Conservation (phyloP, 2,113 vertebrate species). For the Rhineura floridana region DNA sequence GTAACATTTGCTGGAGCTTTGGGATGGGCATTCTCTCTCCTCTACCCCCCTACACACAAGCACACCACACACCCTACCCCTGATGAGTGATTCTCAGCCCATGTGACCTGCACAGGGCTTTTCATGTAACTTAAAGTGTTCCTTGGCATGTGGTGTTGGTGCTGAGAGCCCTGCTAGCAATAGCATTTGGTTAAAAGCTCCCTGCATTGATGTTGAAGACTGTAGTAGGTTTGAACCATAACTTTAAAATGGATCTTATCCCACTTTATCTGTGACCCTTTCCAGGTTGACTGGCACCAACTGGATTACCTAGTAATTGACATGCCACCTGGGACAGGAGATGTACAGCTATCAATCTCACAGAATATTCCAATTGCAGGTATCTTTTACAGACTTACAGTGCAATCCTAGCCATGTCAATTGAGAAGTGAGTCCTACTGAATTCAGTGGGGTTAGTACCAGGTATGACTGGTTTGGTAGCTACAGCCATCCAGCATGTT, state of each 20-base stretch:
- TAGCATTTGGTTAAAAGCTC: neutral
- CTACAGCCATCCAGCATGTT: too few relatives aligned
- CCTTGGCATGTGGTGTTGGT: neutral
- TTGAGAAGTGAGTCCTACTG: neutral
- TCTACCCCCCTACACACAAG: neutral
- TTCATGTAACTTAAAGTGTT: neutral
- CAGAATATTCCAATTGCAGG: constrained; percentile 94
- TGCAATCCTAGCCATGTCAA: neutral
- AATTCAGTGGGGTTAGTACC: neutral
- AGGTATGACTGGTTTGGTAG: too few relatives aligned
- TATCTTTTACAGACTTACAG: constrained; percentile 57
- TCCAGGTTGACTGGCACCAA: constrained; percentile 93
- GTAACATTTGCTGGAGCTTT: neutral
- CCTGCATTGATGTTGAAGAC: neutral
- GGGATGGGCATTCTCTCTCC: neutral
- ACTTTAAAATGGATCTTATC: neutral
- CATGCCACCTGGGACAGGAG: constrained; percentile 97
- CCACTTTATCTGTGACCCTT: constrained; percentile 35
- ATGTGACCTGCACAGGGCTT: neutral
- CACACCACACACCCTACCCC: neutral
- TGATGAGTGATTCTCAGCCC: neutral
- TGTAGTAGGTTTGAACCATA: neutral
- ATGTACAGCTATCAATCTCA: constrained; percentile 92
- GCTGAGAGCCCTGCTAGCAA: neutral
- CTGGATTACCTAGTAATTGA: constrained; percentile 96